Evolutionary conservation across 2,797 vertebrate species (phyloP).

Genomic region (Meda fulgida): DNA sequence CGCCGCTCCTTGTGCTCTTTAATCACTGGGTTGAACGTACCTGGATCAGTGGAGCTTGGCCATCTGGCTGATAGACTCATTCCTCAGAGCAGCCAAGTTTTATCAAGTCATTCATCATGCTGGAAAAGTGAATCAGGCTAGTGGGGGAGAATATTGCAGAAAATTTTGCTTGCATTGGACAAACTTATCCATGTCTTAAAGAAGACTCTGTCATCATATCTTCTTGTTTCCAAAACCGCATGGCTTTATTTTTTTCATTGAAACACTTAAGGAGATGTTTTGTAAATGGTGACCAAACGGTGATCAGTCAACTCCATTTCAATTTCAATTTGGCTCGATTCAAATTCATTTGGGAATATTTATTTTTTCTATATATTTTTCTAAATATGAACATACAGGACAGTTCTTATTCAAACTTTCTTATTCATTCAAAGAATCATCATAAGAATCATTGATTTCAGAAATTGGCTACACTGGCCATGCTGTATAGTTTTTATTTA

Average conservation of each 20-base stretch:
- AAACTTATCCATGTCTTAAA: neutral
- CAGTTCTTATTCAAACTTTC: neutral
- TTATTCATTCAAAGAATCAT: neutral
- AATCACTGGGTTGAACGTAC: conserved; percentile 51
- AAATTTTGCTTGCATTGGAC: neutral
- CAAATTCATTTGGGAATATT: neutral
- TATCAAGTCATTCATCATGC: conserved; percentile 6
- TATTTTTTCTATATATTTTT: too few relatives aligned
- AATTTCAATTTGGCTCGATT: too few relatives aligned
- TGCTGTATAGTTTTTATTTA: neutral
- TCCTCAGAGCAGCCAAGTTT: conserved; percentile 35
- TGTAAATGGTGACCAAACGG: neutral
- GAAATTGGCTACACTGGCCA: neutral
- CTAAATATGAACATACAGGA: neutral
- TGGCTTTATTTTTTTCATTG: neutral
- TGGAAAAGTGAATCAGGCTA: neutral
- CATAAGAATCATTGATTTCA: neutral
- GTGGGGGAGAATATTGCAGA: neutral
- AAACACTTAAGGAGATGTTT: neutral
- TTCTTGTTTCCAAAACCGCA: neutral
- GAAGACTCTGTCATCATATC: neutral
- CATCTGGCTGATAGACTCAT: conserved; percentile 40
- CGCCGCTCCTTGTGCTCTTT: conserved; percentile 42
- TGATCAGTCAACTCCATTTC: neutral
- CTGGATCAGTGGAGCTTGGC: conserved; percentile 51